Base-by-base conservation (phyloP, 2,888 invertebrate species). In the Candidula unifasciata region DNA sequence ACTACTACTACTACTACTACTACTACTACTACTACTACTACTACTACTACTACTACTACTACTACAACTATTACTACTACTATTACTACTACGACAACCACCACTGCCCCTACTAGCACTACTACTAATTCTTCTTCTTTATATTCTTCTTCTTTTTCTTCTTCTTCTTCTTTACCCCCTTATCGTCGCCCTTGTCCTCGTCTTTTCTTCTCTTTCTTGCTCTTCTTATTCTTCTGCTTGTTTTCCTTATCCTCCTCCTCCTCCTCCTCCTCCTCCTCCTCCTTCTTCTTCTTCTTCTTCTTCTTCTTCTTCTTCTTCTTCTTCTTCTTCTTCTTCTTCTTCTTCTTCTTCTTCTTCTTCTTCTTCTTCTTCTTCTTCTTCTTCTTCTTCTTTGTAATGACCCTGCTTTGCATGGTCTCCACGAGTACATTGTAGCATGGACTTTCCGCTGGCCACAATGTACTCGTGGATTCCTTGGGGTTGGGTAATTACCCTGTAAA, bases 301-400 rank as follows among this genome's bases (percentile, higher is more conserved):
- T 37, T 30, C 44, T 80, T 27, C 44, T 66, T 80, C 44, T 68
- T 66, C 44, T 66, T 80, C 44, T 68, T 66, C 66, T 66, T 80
- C 27, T 44, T 37, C 35, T 37, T 64, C 44, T 68, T 37, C 35
- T 54, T 80, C 44, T 44, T 66, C 35, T 54, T 37, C 44, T n/a
- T 37, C 35, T 37, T 37, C n/a, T 68, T 44, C 37, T 37, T 37
- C 44, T 68, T 37, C 66, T n/a, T 80, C 44, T 27, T 66, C 35
- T 3, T 35, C n/a, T 66, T 60, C 24, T 35, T 57, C 57, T 57
- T 78, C 57, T 30, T 78, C 33, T 33, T 57, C n/a, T n/a, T n/a
- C n/a, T n/a, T n/a, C n/a, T n/a, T n/a, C n/a, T n/a, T n/a, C n/a
- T n/a, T n/a, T n/a, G n/a, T n/a, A n/a, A n/a, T n/a, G n/a, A n/a